Conservation (phyloP, 2,797 vertebrate species). For the Ctenopoma multispine region DNA sequence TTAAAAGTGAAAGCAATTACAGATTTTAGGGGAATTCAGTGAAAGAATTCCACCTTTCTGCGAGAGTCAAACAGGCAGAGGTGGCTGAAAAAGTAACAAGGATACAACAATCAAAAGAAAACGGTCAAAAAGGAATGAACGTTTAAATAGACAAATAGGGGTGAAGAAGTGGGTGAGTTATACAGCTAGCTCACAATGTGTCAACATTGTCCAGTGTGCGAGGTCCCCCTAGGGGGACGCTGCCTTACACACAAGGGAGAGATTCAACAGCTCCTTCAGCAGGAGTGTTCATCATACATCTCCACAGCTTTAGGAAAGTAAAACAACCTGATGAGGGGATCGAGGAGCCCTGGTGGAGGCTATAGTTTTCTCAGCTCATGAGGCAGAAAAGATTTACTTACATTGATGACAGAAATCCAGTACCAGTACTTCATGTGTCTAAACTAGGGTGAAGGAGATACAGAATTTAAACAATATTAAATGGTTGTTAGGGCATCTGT, state of each 20-base stretch:
- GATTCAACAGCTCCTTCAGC: conserved; percentile 69
- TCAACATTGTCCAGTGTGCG: conserved; percentile 70
- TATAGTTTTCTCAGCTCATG: conserved; percentile 29
- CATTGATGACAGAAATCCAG: conserved; percentile 49
- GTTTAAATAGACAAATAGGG: conserved; percentile 50
- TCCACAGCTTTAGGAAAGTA: conserved; percentile 64
- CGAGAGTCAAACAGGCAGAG: conserved; percentile 34
- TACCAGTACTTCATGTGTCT: conserved; percentile 33
- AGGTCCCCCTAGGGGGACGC: conserved; percentile 58
- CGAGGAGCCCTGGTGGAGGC: not conserved
- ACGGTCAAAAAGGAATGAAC: conserved; percentile 38
- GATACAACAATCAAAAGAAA: conserved; percentile 37
- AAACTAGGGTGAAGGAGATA: conserved; percentile 20
- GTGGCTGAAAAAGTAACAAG: conserved; percentile 45
- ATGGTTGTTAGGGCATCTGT: conserved; percentile 7
- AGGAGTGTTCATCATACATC: conserved; percentile 71
- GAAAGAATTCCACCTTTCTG: conserved; percentile 48
- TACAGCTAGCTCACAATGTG: conserved; percentile 45
- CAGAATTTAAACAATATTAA: conserved; percentile 29
- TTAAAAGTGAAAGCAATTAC: conserved; percentile 71
- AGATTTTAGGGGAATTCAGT: conserved; percentile 35
- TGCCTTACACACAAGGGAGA: conserved; percentile 60
- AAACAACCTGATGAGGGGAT: conserved; percentile 64
- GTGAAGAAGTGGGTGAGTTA: conserved; percentile 39
- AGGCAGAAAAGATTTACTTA: conserved; percentile 59